These are phyloP conservation scores for Denticeps clupeoides DNA, from an alignment of 2,797 vertebrate genomes.

Conservation along the genomic window DNA sequence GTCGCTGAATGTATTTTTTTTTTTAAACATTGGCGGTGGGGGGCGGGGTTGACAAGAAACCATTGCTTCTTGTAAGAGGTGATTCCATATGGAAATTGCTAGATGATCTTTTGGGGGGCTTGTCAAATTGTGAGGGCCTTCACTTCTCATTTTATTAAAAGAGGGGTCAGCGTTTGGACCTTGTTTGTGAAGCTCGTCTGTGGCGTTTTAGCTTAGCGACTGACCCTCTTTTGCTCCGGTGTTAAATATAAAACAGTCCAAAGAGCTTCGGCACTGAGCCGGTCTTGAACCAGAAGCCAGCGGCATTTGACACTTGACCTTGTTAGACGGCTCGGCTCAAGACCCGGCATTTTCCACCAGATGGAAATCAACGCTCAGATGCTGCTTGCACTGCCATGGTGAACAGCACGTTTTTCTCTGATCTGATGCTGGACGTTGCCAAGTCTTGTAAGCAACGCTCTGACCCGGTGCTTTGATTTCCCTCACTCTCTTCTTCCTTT, in stretches of 20 bases:
- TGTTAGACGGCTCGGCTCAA: constrained; percentile 3
- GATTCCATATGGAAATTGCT: too few species aligned
- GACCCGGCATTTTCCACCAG: background rate
- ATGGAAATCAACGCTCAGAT: background rate
- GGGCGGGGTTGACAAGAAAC: too few species aligned
- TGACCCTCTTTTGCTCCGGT: too few species aligned
- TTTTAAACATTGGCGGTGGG: too few species aligned
- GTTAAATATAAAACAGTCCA: background rate
- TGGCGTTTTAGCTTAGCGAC: too few species aligned
- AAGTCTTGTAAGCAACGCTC: constrained; percentile 21
- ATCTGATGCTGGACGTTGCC: background rate
- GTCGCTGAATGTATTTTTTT: background rate
- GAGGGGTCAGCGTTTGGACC: too few species aligned
- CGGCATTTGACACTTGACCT: constrained; percentile 3
- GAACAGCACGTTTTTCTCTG: background rate
- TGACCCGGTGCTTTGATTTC: constrained; percentile 16
- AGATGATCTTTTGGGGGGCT: too few species aligned
- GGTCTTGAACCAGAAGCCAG: background rate
- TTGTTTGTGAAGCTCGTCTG: too few species aligned
- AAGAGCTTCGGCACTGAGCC: background rate
- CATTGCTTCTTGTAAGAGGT: too few species aligned
- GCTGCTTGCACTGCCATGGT: constrained; percentile 2
- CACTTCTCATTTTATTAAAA: too few species aligned
- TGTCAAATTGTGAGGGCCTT: too few species aligned
- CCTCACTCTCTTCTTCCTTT: constrained; percentile 7